These are phyloP conservation scores for Lepus europaeus DNA, from an alignment of 2,113 vertebrate genomes.

Conservation along the genomic window DNA sequence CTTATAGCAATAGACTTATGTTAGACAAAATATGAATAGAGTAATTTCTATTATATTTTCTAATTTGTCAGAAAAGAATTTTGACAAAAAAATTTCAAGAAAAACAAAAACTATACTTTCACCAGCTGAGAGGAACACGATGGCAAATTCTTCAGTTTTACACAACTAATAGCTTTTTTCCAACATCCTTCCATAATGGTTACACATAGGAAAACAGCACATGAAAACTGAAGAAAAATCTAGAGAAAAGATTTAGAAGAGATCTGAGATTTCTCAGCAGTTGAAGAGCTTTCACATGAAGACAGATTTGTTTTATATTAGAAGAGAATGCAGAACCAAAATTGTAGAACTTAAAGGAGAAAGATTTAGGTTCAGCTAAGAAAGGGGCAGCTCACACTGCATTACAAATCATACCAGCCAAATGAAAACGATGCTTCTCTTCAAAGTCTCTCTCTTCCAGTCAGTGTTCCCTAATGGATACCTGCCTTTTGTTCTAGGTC, in stretches of 20 bases:
- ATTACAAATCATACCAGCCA: not conserved
- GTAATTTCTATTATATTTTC: not conserved
- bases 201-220: not conserved
- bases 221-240: not conserved
- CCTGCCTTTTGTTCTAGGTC: not conserved
- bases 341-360: not conserved
- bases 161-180: not conserved
- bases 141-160: not conserved
- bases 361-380: not conserved
- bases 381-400: not conserved
- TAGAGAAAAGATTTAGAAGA: not conserved
- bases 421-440: not conserved
- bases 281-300: not conserved
- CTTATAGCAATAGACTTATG: not conserved
- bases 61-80: not conserved
- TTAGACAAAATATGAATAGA: not conserved
- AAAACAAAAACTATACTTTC: not conserved
- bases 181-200: not conserved
- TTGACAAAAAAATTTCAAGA: not conserved
- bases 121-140: not conserved
- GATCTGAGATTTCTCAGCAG: not conserved
- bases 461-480: not conserved
- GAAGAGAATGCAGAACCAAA: not conserved
- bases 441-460: not conserved
- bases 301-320: not conserved